These are phyloP conservation scores for Silurus aristotelis DNA, from an alignment of 2,797 vertebrate genomes.

Conservation along the genomic window DNA sequence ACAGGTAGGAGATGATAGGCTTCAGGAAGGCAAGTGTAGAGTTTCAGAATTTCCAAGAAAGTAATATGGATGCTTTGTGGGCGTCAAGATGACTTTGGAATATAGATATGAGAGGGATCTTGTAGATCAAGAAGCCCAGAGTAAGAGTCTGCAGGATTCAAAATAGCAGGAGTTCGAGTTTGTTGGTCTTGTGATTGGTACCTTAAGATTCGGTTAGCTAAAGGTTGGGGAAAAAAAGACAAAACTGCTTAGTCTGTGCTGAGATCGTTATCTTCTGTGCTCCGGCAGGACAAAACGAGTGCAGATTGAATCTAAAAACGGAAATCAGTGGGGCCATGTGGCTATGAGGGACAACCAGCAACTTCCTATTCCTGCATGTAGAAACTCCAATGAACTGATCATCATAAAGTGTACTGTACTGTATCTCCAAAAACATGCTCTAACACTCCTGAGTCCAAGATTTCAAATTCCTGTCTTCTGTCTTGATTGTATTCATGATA, in stretches of 20 bases:
- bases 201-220: not conserved
- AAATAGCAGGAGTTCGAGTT: not conserved
- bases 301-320: not conserved
- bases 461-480: not conserved
- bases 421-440: not conserved
- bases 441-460: not conserved
- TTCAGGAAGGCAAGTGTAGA: not conserved
- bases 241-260: not conserved
- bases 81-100: not conserved
- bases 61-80: too few relatives aligned
- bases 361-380: not conserved
- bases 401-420: not conserved
- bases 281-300: not conserved
- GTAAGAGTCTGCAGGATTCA: not conserved
- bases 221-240: not conserved
- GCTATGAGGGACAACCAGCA: not conserved
- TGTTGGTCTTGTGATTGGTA: not conserved
- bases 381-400: not conserved
- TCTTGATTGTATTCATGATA: too few relatives aligned
- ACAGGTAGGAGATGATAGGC: not conserved
- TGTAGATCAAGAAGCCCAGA: not conserved
- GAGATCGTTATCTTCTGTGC: not conserved
- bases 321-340: not conserved
- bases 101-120: not conserved
- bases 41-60: too few relatives aligned